Evolutionary conservation across 2,888 invertebrate genomes (phyloP).

Genomic region (Empis stercorea): DNA sequence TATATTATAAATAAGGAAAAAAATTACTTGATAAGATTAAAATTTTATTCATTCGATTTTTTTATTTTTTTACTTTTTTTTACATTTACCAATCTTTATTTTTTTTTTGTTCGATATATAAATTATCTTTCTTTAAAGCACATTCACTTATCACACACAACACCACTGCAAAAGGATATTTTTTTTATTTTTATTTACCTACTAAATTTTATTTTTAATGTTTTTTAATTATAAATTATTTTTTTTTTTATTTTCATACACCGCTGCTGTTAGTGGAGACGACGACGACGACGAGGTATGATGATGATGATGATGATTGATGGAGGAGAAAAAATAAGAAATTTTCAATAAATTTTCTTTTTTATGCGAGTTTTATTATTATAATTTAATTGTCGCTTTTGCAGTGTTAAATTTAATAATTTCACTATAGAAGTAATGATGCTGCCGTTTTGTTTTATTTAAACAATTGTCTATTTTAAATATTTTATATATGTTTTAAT

Average conservation of each 20-base stretch:
- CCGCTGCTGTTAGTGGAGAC: neutral
- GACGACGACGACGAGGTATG: too few species aligned
- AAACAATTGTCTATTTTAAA: neutral
- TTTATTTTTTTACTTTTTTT: too few species aligned
- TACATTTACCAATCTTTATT: too few species aligned
- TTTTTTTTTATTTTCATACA: neutral
- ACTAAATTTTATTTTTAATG: too few species aligned
- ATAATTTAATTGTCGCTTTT: neutral
- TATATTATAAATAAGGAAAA: too few species aligned
- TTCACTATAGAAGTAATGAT: neutral
- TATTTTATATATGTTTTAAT: too few species aligned
- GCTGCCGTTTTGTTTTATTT: neutral
- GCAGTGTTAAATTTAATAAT: neutral
- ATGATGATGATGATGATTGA: neutral
- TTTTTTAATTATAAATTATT: neutral
- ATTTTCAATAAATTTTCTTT: neutral
- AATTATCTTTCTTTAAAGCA: too few species aligned
- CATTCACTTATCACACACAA: neutral
- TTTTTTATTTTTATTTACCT: neutral
- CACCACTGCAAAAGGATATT: neutral
- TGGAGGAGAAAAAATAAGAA: too few species aligned
- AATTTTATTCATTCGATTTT: too few species aligned
- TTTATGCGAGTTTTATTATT: conserved; percentile 1
- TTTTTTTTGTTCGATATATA: too few species aligned
- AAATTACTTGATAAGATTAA: too few species aligned